phyloP scores from a whole-genome alignment of 2,797 vertebrate species.

The Typhlichthys subterraneus region DNA sequence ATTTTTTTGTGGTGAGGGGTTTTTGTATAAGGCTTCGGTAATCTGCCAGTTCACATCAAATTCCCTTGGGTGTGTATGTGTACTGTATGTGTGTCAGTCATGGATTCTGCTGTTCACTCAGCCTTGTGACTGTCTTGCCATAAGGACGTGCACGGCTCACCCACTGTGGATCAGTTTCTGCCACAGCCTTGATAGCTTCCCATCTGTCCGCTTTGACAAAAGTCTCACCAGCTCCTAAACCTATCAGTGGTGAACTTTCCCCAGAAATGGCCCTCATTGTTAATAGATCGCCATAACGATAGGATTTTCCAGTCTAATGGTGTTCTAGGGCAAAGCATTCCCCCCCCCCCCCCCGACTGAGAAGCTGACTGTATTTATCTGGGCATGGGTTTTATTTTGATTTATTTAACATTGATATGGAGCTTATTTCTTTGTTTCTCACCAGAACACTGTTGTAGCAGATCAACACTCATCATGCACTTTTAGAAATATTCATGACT shows the following conservation, averaged over 20 bases:
- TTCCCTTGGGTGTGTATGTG: conserved; percentile 9
- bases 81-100: conserved; percentile 8
- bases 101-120: background rate
- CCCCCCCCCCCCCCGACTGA: no score
- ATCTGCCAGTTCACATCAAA: conserved; percentile 44
- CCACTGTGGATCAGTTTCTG: background rate
- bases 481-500: no score
- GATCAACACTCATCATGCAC: no score
- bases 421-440: no score
- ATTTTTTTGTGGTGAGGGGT: conserved; percentile 30
- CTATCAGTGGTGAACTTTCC: background rate
- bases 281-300: no score
- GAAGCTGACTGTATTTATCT: background rate
- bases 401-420: no score
- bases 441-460: no score
- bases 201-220: no score
- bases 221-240: background rate
- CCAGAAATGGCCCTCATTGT: background rate
- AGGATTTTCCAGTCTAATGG: background rate
- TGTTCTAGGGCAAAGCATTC: background rate
- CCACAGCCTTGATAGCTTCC: background rate
- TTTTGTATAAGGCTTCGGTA: conserved; percentile 27
- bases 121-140: conserved; percentile 6
- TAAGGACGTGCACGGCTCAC: background rate
- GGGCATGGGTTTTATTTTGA: no score